phyloP scores from a whole-genome alignment of 2,888 invertebrate genomes.

The Dryocosmus kuriphilus region DNA sequence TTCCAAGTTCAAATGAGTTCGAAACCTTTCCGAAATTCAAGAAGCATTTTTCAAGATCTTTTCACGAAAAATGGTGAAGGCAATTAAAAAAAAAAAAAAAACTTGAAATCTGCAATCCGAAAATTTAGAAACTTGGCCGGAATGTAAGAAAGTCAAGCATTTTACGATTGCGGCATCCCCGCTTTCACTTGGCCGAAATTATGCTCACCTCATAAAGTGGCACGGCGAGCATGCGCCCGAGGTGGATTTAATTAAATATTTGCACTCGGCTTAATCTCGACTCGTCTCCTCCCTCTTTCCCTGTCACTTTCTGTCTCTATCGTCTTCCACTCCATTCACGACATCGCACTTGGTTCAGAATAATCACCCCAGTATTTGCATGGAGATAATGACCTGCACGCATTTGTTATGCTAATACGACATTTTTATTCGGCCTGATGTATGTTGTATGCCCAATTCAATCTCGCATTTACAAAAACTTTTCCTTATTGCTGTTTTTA shows the following conservation, averaged over 20 bases:
- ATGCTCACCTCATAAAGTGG: constrained; percentile 28
- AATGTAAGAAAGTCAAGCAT: constrained; percentile 21
- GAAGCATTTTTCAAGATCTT: too few species aligned
- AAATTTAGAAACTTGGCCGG: background rate
- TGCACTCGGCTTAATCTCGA: constrained; percentile 63
- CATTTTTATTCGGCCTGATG: background rate
- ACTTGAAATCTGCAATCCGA: background rate
- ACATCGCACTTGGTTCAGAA: constrained; percentile 47
- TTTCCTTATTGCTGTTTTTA: background rate
- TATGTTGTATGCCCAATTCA: background rate
- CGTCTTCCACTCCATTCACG: constrained; percentile 35
- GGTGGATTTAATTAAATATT: constrained; percentile 36
- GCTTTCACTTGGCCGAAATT: constrained; percentile 35
- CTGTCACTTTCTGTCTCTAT: constrained; percentile 39
- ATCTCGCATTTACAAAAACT: background rate
- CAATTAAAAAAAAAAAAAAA: too few species aligned
- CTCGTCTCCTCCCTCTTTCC: constrained; percentile 39
- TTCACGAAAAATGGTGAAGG: too few species aligned
- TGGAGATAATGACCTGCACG: constrained; percentile 55
- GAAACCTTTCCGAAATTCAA: too few species aligned
- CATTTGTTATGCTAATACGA: constrained; percentile 50
- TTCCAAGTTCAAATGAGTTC: too few species aligned
- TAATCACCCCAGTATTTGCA: constrained; percentile 57
- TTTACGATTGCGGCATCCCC: constrained; percentile 28
- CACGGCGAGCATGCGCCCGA: constrained; percentile 13